Percentiles rank a stretch among this genome's conserved stretches.
phyloP scores from a whole-genome alignment of 2,888 invertebrate genomes.

The Latrodectus elegans region DNA sequence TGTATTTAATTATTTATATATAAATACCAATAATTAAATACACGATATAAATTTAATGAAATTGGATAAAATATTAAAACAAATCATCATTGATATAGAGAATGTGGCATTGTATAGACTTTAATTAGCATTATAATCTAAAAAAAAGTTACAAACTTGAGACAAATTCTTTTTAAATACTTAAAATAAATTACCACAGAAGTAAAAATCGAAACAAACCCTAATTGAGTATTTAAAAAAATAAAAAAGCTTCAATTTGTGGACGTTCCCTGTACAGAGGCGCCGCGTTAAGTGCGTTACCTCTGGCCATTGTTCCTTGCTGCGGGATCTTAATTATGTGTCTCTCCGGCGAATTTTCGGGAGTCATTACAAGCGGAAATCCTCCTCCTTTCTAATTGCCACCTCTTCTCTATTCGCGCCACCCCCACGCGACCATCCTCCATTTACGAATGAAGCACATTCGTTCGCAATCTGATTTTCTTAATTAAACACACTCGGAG shows the following conservation, averaged over 20 bases:
- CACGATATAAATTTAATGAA: too few relatives aligned
- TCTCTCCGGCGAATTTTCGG: constrained; percentile 69
- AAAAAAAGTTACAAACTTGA: too few relatives aligned
- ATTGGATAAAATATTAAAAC: too few relatives aligned
- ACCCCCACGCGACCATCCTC: not conserved
- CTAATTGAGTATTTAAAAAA: too few relatives aligned
- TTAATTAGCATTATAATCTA: too few relatives aligned
- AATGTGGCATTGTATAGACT: too few relatives aligned
- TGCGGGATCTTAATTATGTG: constrained; percentile 69
- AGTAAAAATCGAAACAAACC: not conserved
- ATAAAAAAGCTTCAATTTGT: constrained; percentile 15
- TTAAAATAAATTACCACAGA: too few relatives aligned
- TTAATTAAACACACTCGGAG: constrained; percentile 66
- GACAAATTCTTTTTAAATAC: too few relatives aligned
- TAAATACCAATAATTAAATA: too few relatives aligned
- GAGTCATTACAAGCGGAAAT: constrained; percentile 69
- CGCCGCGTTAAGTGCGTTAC: constrained; percentile 66
- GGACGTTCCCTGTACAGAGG: constrained; percentile 11
- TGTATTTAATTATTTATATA: too few relatives aligned
- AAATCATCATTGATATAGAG: too few relatives aligned
- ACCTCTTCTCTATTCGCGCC: constrained; percentile 25
- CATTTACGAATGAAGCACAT: constrained; percentile 41
- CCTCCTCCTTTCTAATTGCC: constrained; percentile 69
- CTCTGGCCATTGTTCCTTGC: constrained; percentile 67
- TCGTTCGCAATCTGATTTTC: constrained; percentile 67